Base-by-base conservation (phyloP, 37 sponge, comb jelly and placozoan genomes). In the Tethya wilhelma region DNA sequence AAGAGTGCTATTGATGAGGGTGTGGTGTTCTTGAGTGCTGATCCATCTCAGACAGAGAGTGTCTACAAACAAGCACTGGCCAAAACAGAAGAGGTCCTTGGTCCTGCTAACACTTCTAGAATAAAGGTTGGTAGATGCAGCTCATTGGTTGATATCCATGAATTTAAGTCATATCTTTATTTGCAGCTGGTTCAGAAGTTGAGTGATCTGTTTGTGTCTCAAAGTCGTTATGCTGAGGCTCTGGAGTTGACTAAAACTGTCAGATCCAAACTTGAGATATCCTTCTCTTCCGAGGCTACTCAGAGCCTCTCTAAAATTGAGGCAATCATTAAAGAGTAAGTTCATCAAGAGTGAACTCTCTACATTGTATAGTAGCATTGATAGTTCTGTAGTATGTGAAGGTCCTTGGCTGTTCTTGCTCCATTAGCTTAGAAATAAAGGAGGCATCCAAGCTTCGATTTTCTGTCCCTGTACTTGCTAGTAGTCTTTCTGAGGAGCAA, bases 401-500 rank as follows among this genome's bases (percentile, higher is more conserved):
- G 9, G 63, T 62, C 9, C 63, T 17, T 62, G 53, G 53, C 9
- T 19, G 9, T 19, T 49, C 14, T 19, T 49, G 14, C 53, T 49
- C 53, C 14, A 49, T 49, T 9, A 49, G 53, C 53, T 49, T 14
- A 49, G 14, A 19, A 19, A 49, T 49, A 49, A n/a, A n/a, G n/a
- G n/a, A n/a, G n/a, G n/a, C n/a, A n/a, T n/a, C n/a, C n/a, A n/a
- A n/a, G n/a, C n/a, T n/a, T n/a, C n/a, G n/a, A n/a, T n/a, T n/a
- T n/a, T n/a, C n/a, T n/a, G n/a, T n/a, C n/a, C n/a, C n/a, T n/a
- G n/a, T n/a, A n/a, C n/a, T n/a, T n/a, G n/a, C n/a, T n/a, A n/a
- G n/a, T n/a, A n/a, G n/a, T n/a, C 77, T 97, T 56, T 89, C 87
- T 23, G 92, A 97, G 59, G 98, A 97, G 40, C 98, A 97, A 73